Percentiles rank a stretch among this genome's conserved stretches.
phyloP scores from a whole-genome alignment of 2,888 invertebrate species.

The Steromphala cineraria region DNA sequence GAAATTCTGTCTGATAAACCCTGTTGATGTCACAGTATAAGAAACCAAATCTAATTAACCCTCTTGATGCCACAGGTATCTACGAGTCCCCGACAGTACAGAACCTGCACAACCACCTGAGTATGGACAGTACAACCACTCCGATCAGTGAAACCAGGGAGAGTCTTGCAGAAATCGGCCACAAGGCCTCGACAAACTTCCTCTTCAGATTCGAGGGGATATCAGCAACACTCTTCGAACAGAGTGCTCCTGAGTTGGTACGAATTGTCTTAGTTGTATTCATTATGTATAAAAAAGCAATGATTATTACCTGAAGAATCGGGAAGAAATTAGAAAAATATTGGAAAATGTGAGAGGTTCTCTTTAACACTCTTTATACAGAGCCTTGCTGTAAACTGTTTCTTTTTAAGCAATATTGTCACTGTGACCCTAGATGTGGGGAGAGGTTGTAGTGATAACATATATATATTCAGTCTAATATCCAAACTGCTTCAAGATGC shows the following conservation, averaged over 20 bases:
- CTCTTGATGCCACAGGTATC: constrained; percentile 27
- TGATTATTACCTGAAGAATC: not conserved
- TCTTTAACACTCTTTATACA: not conserved
- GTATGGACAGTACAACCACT: constrained; percentile 4
- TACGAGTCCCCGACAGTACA: constrained; percentile 48
- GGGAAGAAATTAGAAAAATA: not conserved
- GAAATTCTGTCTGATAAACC: too few species aligned
- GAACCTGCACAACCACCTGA: constrained; percentile 30
- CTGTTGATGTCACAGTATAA: too few species aligned
- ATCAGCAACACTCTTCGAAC: constrained; percentile 55
- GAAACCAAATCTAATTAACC: too few species aligned
- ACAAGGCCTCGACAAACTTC: constrained; percentile 49
- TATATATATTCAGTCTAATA: too few species aligned
- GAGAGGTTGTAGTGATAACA: not conserved
- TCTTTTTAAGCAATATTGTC: not conserved
- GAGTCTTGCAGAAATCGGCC: constrained; percentile 33
- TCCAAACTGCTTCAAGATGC: too few species aligned
- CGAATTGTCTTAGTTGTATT: not conserved
- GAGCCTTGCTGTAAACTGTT: not conserved
- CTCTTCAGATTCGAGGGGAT: constrained; percentile 60
- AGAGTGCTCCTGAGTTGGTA: constrained; percentile 48
- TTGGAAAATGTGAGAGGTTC: not conserved
- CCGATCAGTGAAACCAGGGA: constrained; percentile 26
- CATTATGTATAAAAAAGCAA: not conserved
- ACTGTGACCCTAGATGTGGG: not conserved